Conservation (phyloP, 2,888 invertebrate genomes). For the Cryptocephalus primarius region DNA sequence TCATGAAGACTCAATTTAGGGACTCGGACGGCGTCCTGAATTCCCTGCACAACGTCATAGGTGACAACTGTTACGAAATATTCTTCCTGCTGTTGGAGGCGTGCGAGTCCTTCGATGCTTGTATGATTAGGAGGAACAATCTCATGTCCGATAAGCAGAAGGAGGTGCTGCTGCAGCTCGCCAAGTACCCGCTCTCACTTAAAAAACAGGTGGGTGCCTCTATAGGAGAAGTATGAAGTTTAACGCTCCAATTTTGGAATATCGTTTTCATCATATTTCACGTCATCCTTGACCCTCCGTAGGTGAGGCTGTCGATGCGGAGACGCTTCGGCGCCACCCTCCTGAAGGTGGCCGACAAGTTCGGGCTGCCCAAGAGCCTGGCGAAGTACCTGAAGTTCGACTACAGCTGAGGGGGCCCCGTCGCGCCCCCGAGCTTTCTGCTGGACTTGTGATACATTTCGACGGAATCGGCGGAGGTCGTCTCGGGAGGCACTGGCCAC, state of each 20-base stretch:
- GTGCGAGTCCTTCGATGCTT: conserved; percentile 66
- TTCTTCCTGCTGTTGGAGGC: conserved; percentile 60
- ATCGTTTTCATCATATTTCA: too few relatives aligned
- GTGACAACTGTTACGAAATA: conserved; percentile 49
- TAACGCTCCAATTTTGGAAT: too few relatives aligned
- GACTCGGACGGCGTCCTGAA: conserved; percentile 77
- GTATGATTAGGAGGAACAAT: conserved; percentile 66
- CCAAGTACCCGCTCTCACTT: conserved; percentile 55
- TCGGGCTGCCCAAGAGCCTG: conserved; percentile 55
- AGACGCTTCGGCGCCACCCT: conserved; percentile 44
- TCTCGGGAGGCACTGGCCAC: too few relatives aligned
- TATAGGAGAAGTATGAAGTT: too few relatives aligned
- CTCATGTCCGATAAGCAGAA: conserved; percentile 55
- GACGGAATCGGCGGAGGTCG: too few relatives aligned
- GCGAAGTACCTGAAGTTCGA: conserved; percentile 61
- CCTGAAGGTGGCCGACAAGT: conserved; percentile 43
- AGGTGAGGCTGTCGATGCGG: conserved; percentile 20
- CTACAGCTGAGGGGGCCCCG: conserved; percentile 37
- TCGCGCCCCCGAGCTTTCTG: background rate
- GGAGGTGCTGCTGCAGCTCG: conserved; percentile 50
- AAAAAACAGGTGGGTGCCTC: conserved; percentile 46
- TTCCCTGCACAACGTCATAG: conserved; percentile 56
- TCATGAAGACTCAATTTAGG: conserved; percentile 73
- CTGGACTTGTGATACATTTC: conserved; percentile 5
- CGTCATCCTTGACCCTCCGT: too few relatives aligned